Percentiles rank a stretch among this genome's conserved stretches.
These are phyloP conservation scores for Bombyx mori DNA, from an alignment of 1,140 invertebrate species.

Conservation along the genomic window ASM3026992v2 NC_085119.1:12108001-12108500, in stretches of 20 bases:
- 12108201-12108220: constrained; percentile 48
- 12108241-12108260: constrained; percentile 44
- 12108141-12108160: constrained; percentile 52
- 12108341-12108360: constrained; percentile 30
- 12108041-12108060: constrained; percentile 73
- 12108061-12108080: constrained; percentile 69
- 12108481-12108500: constrained; percentile 12
- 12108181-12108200: constrained; percentile 17
- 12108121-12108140: constrained; percentile 52
- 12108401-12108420: constrained; percentile 28
- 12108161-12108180: constrained; percentile 32
- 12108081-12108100: constrained; percentile 70
- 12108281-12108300: constrained; percentile 57
- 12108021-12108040: constrained; percentile 47
- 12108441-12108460: constrained; percentile 12
- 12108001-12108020: constrained; percentile 25
- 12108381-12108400: constrained; percentile 30
- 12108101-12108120: constrained; percentile 64
- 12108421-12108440: constrained; percentile 15
- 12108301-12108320: constrained; percentile 49
- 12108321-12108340: constrained; percentile 44
- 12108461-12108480: constrained; percentile 19
- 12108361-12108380: constrained; percentile 29
- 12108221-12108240: constrained; percentile 54
- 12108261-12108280: constrained; percentile 38